These are phyloP conservation scores for Leucophora obtusa DNA, from an alignment of 2,888 invertebrate species.

Conservation along the genomic window DNA sequence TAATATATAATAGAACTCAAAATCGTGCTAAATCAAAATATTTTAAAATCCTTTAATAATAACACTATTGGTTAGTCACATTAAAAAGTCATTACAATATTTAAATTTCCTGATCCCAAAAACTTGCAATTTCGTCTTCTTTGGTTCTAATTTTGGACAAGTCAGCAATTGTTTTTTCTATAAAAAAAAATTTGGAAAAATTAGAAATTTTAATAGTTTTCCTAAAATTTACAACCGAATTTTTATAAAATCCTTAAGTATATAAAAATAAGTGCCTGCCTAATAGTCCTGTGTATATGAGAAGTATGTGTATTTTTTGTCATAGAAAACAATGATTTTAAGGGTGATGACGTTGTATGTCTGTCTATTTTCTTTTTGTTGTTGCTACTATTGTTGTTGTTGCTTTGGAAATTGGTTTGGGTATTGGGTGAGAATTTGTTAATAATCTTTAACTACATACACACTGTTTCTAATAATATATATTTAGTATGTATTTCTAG, in stretches of 20 bases:
- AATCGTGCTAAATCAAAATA: too few species aligned
- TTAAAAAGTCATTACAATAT: too few species aligned
- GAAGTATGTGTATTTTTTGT: background rate
- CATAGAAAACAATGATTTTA: conserved; percentile 14
- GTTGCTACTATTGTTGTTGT: background rate
- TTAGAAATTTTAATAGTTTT: background rate
- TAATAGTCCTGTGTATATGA: background rate
- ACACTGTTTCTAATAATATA: background rate
- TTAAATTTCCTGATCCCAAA: too few species aligned
- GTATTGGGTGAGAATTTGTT: conserved; percentile 22
- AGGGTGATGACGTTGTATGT: conserved; percentile 11
- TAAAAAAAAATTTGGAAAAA: too few species aligned
- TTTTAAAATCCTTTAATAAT: too few species aligned
- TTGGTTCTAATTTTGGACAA: too few species aligned
- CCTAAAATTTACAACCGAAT: too few species aligned
- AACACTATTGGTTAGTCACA: too few species aligned
- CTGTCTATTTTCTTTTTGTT: background rate
- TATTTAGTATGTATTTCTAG: background rate
- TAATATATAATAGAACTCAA: too few species aligned
- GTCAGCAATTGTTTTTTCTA: too few species aligned
- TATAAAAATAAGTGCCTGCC: background rate
- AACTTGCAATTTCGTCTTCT: too few species aligned
- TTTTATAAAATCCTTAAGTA: too few species aligned
- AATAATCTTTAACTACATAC: conserved; percentile 16
- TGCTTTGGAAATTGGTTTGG: background rate